Evolutionary conservation across 2,797 vertebrate genomes (phyloP), one percentile per base, ranked within the genome.

Genomic region (Anas capensis): DNA sequence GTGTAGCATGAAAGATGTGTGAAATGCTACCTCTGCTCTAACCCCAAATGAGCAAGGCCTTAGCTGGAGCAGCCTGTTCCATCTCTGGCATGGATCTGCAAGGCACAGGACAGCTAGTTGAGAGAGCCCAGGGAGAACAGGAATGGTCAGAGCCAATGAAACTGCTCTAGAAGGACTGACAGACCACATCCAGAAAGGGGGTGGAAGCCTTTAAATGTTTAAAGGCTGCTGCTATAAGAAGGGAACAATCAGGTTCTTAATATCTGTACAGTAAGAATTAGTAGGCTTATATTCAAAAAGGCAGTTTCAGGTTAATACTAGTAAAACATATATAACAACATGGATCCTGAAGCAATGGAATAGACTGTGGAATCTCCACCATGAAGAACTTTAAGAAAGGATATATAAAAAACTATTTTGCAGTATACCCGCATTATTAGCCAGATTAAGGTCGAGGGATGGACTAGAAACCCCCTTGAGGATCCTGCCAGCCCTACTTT

Each of bases 51-150:
- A 46, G 19, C 31, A 42, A 49, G 4, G 14, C 26, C 54, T 62
- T 51, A 77, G 38, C 68, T 84, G 66, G 68, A 70, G 56, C 24
- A 46, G 29, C 8, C 20, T 49, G 19, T 27, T 1, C 0, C 15
- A n/a, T 19, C 64, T 18, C 58, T 0, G 1, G 66, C 44, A n/a
- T 34, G 5, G 5, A 70, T 10, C 17, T 0, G 0, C 48, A 40
- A 24, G 64, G 60, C 27, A 60, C 29, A 18, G 36, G 29, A 6
- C 29, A 54, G 38, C 5, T 78, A 2, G 1, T 0, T 24, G 60
- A 51, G 57, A 77, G 34, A 57, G 8, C 18, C 49, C 2, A 2
- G 44, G 14, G 23, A 77, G 26, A 78, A 31, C 24, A 33, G 10
- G 3, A 69, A 46, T 7, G 14, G 16, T 26, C 31, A 65, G 65